These are phyloP conservation scores for Centropyge bicolor DNA, from an alignment of 2,797 vertebrate genomes.

Conservation along the genomic window DNA sequence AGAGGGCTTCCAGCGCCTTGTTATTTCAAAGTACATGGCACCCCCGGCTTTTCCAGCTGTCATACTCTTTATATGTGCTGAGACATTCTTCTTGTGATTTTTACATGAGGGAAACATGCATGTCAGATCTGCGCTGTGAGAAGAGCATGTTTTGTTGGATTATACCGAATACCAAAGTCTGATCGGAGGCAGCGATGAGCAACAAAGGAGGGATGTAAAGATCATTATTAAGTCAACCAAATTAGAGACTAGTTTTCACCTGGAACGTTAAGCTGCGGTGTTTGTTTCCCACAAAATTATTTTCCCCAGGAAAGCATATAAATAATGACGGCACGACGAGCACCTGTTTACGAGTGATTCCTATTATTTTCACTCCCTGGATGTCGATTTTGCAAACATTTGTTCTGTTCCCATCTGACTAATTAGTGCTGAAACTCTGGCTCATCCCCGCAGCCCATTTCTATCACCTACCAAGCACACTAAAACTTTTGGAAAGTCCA, in stretches of 20 bases:
- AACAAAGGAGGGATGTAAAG: slow-evolving; percentile 43
- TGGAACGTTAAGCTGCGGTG: slow-evolving; percentile 20
- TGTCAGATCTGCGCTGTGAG: slow-evolving; percentile 2
- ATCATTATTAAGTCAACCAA: slow-evolving; percentile 51
- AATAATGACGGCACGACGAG: not conserved
- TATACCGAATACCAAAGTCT: slow-evolving; percentile 13
- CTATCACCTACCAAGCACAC: slow-evolving; percentile 40
- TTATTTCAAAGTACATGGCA: slow-evolving; percentile 68
- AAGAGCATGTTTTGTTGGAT: slow-evolving; percentile 7
- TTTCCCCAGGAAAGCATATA: slow-evolving; percentile 11
- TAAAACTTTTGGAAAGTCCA: slow-evolving; percentile 59
- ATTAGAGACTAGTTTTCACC: slow-evolving; percentile 61
- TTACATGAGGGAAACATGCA: slow-evolving; percentile 15
- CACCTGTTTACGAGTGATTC: slow-evolving; percentile 25
- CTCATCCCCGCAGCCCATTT: slow-evolving; percentile 49
- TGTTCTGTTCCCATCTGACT: slow-evolving; percentile 56
- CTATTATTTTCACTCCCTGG: slow-evolving; percentile 12
- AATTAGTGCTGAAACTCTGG: slow-evolving; percentile 52
- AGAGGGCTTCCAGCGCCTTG: slow-evolving; percentile 67
- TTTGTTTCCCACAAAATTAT: slow-evolving; percentile 44
- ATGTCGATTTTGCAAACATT: slow-evolving; percentile 11
- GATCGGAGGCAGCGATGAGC: slow-evolving; percentile 14
- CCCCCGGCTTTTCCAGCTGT: slow-evolving; percentile 65
- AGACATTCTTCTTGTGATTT: slow-evolving; percentile 42
- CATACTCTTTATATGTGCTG: slow-evolving; percentile 30